Evolutionary conservation across 2,113 vertebrate genomes (phyloP), one percentile per base, ranked within the genome.

Genomic region (Chelonoidis abingdonii): DNA sequence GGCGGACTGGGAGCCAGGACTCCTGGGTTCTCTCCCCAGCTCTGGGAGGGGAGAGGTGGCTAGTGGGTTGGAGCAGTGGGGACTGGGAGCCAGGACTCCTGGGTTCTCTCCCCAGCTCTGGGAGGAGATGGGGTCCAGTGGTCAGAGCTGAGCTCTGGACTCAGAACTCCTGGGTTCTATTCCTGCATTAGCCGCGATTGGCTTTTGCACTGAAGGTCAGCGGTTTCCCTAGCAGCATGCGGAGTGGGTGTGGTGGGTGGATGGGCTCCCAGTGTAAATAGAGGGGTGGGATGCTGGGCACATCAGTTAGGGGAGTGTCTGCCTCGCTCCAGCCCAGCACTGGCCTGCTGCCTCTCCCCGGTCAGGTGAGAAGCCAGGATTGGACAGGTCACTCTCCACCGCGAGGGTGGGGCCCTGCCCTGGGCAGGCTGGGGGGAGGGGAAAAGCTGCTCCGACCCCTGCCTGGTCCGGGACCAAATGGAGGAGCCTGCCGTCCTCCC

Each of bases 361-460:
- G 8, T 44, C 41, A 78, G 75, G 19, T 44, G n/a, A 76, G 72
- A 41, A 27, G n/a, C 24, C n/a, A 78, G 19, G 38, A 78, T 5
- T 44, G 38, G 44, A 78, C 21, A 47, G 44, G 25, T 78, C 19
- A 24, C 24, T 41, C 38, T 25, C n/a, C 35, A 44, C 75, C 8
- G 1, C 4, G 2, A 35, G 24, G 8, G 75, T 41, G 17, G 75
- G n/a, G 24, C 76, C 41, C 24, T 25, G 38, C 16, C 11, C 19
- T 1, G 54, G 16, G 82, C n/a, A 5, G 5, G 9, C 47, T 21
- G 38, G 27, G 59, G 50, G 8, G 22, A 4, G 17, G 27, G 9
- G 1, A 0, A 41, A 2, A 1, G 29, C 49, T 1, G 0, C 11
- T 7, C 35, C 50, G 12, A 5, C 12, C 62, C 6, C 50, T 22